phyloP scores from a whole-genome alignment of 2,888 invertebrate genomes.

The Drosophila colorata region DNA sequence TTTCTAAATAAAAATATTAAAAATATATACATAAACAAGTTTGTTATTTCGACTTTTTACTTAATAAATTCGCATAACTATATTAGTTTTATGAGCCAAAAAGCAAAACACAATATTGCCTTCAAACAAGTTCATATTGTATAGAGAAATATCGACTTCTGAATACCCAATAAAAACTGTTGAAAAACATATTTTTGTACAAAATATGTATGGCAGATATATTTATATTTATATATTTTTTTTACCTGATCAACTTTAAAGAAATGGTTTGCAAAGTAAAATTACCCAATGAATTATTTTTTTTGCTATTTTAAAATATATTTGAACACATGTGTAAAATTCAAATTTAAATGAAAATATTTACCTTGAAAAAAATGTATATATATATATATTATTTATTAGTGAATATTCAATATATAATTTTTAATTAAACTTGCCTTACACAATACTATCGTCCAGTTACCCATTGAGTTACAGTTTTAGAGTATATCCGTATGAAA shows the following conservation, averaged over 20 bases:
- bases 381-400: not conserved
- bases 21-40: not conserved
- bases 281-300: no score
- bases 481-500: constrained; percentile 26
- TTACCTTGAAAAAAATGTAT: no score
- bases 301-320: no score
- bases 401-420: no score
- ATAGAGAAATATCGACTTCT: constrained; percentile 13
- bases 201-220: not conserved
- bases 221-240: no score
- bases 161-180: constrained; percentile 8
- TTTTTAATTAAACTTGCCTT: not conserved
- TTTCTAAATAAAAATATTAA: not conserved
- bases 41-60: not conserved
- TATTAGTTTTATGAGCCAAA: constrained; percentile 42
- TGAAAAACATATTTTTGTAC: no score
- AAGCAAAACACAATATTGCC: constrained; percentile 15
- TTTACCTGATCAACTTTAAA: no score
- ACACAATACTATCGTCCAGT: not conserved
- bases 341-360: no score
- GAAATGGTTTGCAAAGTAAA: no score
- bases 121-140: not conserved
- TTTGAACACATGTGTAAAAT: no score
- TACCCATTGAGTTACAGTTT: not conserved
- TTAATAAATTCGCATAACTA: constrained; percentile 46